These are phyloP conservation scores for Tupiocoris notatus DNA, from an alignment of 2,888 invertebrate genomes.

Conservation along the genomic window DNA sequence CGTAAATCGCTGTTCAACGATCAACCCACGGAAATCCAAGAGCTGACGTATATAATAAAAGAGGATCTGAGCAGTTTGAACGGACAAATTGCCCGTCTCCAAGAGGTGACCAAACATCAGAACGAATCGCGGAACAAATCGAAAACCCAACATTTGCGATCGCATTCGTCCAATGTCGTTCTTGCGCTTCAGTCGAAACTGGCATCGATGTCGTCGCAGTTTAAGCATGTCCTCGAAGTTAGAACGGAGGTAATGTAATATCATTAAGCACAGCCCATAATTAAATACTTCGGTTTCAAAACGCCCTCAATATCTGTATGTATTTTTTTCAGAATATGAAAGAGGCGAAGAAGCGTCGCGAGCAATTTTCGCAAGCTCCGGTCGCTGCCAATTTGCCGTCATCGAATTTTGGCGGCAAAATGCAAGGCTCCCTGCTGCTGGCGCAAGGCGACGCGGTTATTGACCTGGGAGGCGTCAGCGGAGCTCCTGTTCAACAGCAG, in stretches of 20 bases:
- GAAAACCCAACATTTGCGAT: slow-evolving; percentile 76
- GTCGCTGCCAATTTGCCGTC: slow-evolving; percentile 63
- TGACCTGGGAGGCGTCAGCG: slow-evolving; percentile 66
- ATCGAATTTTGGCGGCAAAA: slow-evolving; percentile 54
- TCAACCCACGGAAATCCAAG: slow-evolving; percentile 92
- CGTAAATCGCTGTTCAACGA: slow-evolving; percentile 96
- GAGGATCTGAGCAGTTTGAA: slow-evolving; percentile 93
- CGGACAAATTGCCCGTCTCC: slow-evolving; percentile 91
- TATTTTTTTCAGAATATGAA: slow-evolving; percentile 82
- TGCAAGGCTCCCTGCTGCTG: slow-evolving; percentile 55
- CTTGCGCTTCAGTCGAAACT: slow-evolving; percentile 89
- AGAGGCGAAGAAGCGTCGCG: slow-evolving; percentile 88
- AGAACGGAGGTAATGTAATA: slow-evolving; percentile 75
- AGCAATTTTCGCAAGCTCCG: slow-evolving; percentile 79
- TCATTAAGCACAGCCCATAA: no score
- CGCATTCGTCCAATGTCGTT: slow-evolving; percentile 90
- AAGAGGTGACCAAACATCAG: slow-evolving; percentile 76
- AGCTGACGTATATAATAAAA: slow-evolving; percentile 94
- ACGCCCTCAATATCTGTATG: no score
- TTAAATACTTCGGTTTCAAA: no score
- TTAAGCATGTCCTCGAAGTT: slow-evolving; percentile 96
- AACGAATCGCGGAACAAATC: slow-evolving; percentile 55
- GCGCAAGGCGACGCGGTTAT: slow-evolving; percentile 64
- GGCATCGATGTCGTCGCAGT: slow-evolving; percentile 95
- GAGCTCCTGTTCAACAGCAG: slow-evolving; percentile 52